Percentiles rank a stretch among this genome's conserved stretches.
Conservation (phyloP, 2,888 invertebrate species). For the Chloromyia formosa region DNA sequence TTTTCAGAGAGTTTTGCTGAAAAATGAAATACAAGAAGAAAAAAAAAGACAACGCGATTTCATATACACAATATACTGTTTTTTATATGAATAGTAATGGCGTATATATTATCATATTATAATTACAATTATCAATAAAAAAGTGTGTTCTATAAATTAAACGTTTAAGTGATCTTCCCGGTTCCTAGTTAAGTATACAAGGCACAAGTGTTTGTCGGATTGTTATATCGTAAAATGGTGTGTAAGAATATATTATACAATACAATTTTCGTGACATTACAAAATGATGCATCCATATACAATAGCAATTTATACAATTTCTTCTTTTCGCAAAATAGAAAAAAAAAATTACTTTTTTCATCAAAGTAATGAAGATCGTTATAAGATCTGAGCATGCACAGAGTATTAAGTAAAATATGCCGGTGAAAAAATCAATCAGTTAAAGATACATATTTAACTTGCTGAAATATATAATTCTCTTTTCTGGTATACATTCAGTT, state of each 20-base stretch:
- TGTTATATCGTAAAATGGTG: conserved; percentile 12
- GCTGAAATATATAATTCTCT: no score
- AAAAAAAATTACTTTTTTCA: no score
- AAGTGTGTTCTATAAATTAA: conserved; percentile 44
- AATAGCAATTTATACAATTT: neutral
- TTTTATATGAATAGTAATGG: conserved; percentile 23
- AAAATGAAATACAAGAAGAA: no score
- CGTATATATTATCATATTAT: conserved; percentile 36
- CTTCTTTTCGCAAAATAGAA: neutral
- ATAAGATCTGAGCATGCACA: no score
- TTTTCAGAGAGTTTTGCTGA: no score
- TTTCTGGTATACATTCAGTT: no score
- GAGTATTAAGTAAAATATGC: no score
- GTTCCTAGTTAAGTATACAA: conserved; percentile 48
- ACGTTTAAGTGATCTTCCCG: conserved; percentile 32
- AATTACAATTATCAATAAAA: conserved; percentile 45
- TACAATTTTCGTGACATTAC: neutral
- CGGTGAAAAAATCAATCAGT: no score
- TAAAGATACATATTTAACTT: no score
- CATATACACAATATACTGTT: conserved; percentile 22
- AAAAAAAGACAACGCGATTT: no score
- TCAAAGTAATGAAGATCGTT: no score
- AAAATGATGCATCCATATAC: conserved; percentile 1
- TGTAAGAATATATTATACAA: neutral
- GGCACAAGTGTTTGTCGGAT: conserved; percentile 43